Evolutionary conservation across 2,888 invertebrate species (phyloP).

Genomic region (Diploptera punctata): DNA sequence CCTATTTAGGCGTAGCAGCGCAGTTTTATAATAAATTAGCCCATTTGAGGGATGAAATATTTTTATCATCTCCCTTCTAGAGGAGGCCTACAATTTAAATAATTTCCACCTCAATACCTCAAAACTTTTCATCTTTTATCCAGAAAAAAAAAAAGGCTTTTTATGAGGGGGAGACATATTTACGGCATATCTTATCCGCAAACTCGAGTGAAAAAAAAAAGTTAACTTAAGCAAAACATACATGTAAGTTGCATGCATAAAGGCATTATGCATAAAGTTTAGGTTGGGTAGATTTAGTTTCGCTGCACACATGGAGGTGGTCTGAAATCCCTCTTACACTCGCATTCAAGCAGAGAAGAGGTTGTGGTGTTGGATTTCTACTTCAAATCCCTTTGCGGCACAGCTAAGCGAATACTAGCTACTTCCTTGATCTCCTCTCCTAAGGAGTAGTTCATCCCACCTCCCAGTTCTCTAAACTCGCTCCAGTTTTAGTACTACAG

Average conservation of each 20-base stretch:
- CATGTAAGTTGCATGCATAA: neutral
- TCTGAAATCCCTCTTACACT: conserved; percentile 8
- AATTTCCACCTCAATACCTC: no score
- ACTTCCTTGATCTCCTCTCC: conserved; percentile 17
- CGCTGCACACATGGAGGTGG: neutral
- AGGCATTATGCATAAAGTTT: neutral
- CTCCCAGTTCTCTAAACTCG: neutral
- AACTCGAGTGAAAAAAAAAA: no score
- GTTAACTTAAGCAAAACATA: neutral
- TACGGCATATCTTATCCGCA: no score
- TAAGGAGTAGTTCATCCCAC: conserved; percentile 4
- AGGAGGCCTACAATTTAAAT: no score
- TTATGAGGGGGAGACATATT: no score
- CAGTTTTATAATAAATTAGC: no score
- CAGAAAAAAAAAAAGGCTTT: no score
- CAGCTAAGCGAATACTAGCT: conserved; percentile 14
- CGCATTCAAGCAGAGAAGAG: conserved; percentile 8
- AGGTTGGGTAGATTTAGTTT: neutral
- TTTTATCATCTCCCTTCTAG: no score
- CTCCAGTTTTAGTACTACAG: neutral
- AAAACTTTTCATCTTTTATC: no score
- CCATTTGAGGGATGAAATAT: no score
- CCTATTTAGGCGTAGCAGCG: no score
- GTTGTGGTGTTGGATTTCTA: conserved; percentile 16
- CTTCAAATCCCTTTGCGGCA: conserved; percentile 27